phyloP scores from a whole-genome alignment of 2,888 invertebrate species.

The Pollenia angustigena region DNA sequence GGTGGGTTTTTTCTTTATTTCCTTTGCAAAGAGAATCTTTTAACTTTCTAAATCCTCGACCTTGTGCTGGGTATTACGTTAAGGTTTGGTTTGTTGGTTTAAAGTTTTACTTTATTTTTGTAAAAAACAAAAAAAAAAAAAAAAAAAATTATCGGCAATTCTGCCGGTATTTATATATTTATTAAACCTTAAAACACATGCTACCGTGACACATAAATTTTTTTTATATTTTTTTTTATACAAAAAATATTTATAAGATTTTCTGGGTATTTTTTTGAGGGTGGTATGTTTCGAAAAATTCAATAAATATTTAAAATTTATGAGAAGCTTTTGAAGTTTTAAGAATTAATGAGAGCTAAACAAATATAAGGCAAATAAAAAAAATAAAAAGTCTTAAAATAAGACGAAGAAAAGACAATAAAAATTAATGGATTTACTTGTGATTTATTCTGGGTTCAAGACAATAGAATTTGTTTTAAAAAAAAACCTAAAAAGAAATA shows the following conservation, averaged over 20 bases:
- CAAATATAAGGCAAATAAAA: background rate
- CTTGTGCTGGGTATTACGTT: slow-evolving; percentile 60
- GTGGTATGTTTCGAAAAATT: background rate
- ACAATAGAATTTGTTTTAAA: too few relatives aligned
- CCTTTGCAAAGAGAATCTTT: slow-evolving; percentile 27
- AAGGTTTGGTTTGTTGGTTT: slow-evolving; percentile 37
- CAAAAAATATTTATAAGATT: slow-evolving; percentile 35
- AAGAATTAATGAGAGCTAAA: background rate
- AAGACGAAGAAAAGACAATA: background rate
- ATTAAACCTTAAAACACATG: slow-evolving; percentile 64
- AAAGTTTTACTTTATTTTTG: slow-evolving; percentile 44
- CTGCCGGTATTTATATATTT: slow-evolving; percentile 70
- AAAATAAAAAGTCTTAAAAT: background rate
- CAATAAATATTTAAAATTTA: slow-evolving; percentile 66
- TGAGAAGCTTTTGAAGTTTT: slow-evolving; percentile 9
- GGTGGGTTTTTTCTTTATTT: slow-evolving; percentile 38
- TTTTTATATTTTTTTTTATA: slow-evolving; percentile 58
- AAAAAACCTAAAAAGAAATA: too few relatives aligned
- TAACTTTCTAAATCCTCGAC: slow-evolving; percentile 50
- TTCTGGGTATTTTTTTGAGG: background rate
- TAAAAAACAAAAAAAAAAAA: too few relatives aligned
- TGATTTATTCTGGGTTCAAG: too few relatives aligned
- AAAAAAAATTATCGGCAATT: slow-evolving; percentile 65
- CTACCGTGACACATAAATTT: slow-evolving; percentile 72
- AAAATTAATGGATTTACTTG: too few relatives aligned